Base-by-base conservation (phyloP, 2,888 invertebrate species). In the Diadromus collaris region DNA sequence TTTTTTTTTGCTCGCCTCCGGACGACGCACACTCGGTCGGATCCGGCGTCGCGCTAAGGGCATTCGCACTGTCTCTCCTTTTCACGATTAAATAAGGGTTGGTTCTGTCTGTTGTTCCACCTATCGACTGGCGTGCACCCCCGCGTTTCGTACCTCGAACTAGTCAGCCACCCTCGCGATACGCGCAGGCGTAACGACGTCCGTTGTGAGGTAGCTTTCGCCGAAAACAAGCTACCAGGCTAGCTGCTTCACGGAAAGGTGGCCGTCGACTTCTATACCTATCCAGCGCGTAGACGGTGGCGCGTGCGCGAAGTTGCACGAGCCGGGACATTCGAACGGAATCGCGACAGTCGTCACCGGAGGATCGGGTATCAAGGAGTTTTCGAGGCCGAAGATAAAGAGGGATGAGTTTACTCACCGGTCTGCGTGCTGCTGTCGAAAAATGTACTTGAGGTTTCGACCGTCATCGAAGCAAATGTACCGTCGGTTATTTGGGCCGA, bases 371-470 rank as follows among this genome's bases (percentile, higher is more conserved):
- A 4, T 51, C 7, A 21, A 1, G 21, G 51, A 21, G 1, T 10
- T 48, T 24, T 24, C 16, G 6, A 0, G 21, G 19, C 19, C 1
- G 21, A 19, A 54, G 2, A 34, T 6, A 24, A 13, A 10, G 9
- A 38, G 24, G 19, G 16, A 27, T 51, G 29, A 41, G 1, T 60
- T 29, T 2, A 92, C 95, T 95, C 88, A 97, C 97, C 97, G 89
- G 97, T 97, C 92, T 97, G 97, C 32, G 97, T 97, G 91, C 97
- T 97, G 83, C 96, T 97, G 91, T 97, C 97, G 89, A 97, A 97
- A 91, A 97, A 97, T 0, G 97, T 97, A 91, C 97, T 97, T 5
- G 97, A 96, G 3, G 97, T 97, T 91, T 97, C 97, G 32, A 97
- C 97, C 0, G 97, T 97, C 97, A 97, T 97, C 46, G 97, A 96